These are phyloP conservation scores for Aurelia sp. DNA, from an alignment of 30 jellyfish, hydroid and myxozoan genomes.

Conservation along the genomic window DNA sequence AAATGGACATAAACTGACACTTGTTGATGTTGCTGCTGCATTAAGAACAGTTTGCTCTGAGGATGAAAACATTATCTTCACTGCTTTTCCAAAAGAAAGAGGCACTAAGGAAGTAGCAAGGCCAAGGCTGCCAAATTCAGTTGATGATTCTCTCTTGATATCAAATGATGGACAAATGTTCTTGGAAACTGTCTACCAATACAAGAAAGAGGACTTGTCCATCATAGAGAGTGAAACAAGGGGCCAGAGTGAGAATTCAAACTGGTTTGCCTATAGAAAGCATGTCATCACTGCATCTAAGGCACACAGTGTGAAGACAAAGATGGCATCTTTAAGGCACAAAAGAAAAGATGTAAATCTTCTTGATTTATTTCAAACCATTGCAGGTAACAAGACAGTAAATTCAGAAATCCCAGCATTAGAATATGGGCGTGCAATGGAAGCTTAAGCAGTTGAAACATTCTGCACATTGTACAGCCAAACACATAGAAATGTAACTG, in stretches of 20 bases:
- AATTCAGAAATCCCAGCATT: constrained; percentile 57
- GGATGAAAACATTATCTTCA: constrained; percentile 31
- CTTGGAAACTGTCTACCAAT: neutral
- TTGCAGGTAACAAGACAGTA: constrained; percentile 12
- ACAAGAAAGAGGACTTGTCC: neutral
- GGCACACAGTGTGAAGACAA: constrained; percentile 33
- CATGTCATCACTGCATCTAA: constrained; percentile 66
- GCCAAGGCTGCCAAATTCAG: constrained; percentile 9
- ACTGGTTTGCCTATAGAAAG: constrained; percentile 34
- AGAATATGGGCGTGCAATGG: constrained; percentile 72
- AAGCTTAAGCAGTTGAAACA: constrained; percentile 40
- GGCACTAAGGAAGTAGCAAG: constrained; percentile 23
- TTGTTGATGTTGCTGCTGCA: constrained; percentile 41
- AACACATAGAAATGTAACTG: constrained; percentile 6
- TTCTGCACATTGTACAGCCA: neutral
- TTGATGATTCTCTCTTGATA: neutral
- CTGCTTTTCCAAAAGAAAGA: constrained; percentile 23
- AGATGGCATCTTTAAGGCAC: constrained; percentile 5
- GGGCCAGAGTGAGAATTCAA: constrained; percentile 53
- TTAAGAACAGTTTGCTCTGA: constrained; percentile 10
- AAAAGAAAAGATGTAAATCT: constrained; percentile 30
- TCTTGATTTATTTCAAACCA: neutral
- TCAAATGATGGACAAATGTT: constrained; percentile 1
- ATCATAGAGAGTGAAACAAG: constrained; percentile 34
- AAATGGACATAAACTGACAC: constrained; percentile 2